Base-by-base conservation (phyloP, 2,113 vertebrate species). In the Mola mola region DNA sequence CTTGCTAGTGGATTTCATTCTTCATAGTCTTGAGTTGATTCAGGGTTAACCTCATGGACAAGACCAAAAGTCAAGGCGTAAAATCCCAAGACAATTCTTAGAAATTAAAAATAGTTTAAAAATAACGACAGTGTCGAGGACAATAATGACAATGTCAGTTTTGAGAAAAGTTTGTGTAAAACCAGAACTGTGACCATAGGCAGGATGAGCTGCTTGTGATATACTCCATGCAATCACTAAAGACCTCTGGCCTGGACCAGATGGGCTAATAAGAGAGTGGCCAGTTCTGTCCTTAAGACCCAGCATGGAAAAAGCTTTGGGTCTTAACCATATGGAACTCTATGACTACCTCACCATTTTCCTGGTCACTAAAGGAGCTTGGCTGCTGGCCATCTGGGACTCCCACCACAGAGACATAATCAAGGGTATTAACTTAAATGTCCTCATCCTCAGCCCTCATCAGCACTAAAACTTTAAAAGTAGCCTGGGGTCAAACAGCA, bases 371-470 rank as follows among this genome's bases (percentile, higher is more conserved):
- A 75, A 79, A 81, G 55, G 55, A 84, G 82, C 78, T 81, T 78
- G 71, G 44, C 59, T 44, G 25, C 8, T 4, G 55, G 63, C 78
- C 78, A 81, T 84, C 67, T 84, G 81, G 70, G 58, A 57, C 61
- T 53, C 65, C 65, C 40, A 20, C 43, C 1, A 6, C 48, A 62
- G 51, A 47, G 52, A 31, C 11, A 3, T 37, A 29, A 8, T 31
- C 15, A n/a, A 74, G 57, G 38, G 60, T 62, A 76, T 70, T 83
- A 77, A 26, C 47, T 77, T 59, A 63, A 80, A 74, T 37, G 11
- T 36, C 48, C 31, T 41, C 37, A 37, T 52, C 38, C 6, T 19
- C 26, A 52, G 24, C 48, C 42, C 16, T 21, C 12, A n/a, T n/a
- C n/a, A n/a, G n/a, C n/a, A n/a, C n/a, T n/a, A n/a, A n/a, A n/a